Evolutionary conservation across 2,888 invertebrate species (phyloP).

Genomic region (Chrysolina oricalcia): DNA sequence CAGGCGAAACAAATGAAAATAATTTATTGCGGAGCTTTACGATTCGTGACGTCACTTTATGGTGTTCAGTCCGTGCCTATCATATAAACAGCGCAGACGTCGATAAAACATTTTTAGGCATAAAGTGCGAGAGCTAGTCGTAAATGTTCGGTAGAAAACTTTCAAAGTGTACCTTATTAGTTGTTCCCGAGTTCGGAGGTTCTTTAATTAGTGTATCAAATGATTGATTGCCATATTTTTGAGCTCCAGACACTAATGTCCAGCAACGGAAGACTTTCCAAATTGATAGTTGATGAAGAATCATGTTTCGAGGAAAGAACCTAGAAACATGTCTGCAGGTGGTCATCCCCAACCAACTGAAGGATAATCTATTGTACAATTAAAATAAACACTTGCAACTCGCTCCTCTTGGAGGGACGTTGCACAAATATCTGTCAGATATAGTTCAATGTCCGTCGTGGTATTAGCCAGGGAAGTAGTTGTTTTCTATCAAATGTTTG

Average conservation of each 20-base stretch:
- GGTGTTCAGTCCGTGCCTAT: constrained; percentile 64
- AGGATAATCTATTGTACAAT: no score
- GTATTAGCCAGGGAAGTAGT: no score
- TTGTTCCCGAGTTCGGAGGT: constrained; percentile 49
- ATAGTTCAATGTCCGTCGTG: no score
- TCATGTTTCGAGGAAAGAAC: no score
- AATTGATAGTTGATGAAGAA: no score
- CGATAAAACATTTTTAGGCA: constrained; percentile 61
- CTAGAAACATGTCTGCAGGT: no score
- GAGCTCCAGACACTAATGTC: not conserved
- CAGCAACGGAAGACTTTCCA: no score
- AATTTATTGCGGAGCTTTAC: constrained; percentile 68
- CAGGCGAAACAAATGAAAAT: constrained; percentile 68
- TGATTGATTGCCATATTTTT: constrained; percentile 43
- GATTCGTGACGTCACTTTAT: constrained; percentile 68
- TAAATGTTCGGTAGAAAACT: constrained; percentile 53
- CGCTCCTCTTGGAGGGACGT: no score
- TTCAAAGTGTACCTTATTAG: constrained; percentile 52
- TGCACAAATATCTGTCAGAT: no score
- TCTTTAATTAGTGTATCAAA: constrained; percentile 52
- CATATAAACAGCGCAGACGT: constrained; percentile 64
- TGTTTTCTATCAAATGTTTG: no score
- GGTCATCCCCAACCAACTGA: no score
- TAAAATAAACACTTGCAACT: no score
- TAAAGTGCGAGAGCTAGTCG: constrained; percentile 55